Evolutionary conservation across 2,888 invertebrate genomes (phyloP).

Genomic region (Myopa testacea): DNA sequence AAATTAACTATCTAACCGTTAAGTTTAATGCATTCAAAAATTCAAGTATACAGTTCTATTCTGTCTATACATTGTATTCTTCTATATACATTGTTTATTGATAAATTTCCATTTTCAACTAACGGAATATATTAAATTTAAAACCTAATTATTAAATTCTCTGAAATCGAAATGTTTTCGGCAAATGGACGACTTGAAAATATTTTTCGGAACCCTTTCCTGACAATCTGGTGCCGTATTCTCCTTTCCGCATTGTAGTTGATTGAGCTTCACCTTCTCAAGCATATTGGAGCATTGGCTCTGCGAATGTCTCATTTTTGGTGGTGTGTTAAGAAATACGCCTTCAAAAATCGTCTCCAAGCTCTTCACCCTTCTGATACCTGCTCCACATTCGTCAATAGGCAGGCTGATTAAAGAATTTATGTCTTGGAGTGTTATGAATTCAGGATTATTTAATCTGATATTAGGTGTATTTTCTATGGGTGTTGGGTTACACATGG

Average conservation of each 20-base stretch:
- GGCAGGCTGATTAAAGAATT: slow-evolving; percentile 65
- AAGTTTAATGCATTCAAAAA: too few species aligned
- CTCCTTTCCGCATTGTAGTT: slow-evolving; percentile 56
- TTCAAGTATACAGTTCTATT: too few species aligned
- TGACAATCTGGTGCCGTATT: slow-evolving; percentile 44
- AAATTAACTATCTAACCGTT: too few species aligned
- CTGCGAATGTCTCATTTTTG: slow-evolving; percentile 47
- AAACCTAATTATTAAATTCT: too few species aligned
- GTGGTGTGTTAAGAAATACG: slow-evolving; percentile 64
- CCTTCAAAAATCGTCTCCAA: slow-evolving; percentile 67
- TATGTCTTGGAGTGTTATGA: slow-evolving; percentile 63
- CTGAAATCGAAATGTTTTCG: too few species aligned
- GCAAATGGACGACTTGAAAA: not conserved
- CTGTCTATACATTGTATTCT: too few species aligned
- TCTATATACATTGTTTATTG: too few species aligned
- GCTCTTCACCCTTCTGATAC: slow-evolving; percentile 53
- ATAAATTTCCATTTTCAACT: too few species aligned
- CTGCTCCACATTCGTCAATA: slow-evolving; percentile 49
- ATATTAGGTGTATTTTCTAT: slow-evolving; percentile 36
- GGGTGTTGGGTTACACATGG: slow-evolving; percentile 25
- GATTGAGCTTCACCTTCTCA: slow-evolving; percentile 58
- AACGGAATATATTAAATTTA: too few species aligned
- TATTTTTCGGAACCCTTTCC: not conserved
- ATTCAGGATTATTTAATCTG: slow-evolving; percentile 57
- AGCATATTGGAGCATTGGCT: slow-evolving; percentile 53